Percentiles rank a stretch among this genome's conserved stretches.
phyloP scores from a whole-genome alignment of 2,113 vertebrate genomes.

The Oenanthe oenanthe region DNA sequence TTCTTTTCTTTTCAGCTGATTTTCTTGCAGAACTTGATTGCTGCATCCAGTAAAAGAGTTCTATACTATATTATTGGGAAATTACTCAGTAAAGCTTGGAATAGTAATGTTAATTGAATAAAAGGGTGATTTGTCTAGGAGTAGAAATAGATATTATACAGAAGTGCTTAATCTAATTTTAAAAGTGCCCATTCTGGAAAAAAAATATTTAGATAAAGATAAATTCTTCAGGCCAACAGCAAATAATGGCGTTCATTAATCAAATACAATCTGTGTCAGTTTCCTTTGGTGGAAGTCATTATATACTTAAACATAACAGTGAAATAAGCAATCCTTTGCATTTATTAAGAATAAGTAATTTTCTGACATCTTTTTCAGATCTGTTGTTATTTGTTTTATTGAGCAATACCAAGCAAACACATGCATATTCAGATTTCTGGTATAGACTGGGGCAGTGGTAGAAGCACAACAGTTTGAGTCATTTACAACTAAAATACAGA shows the following conservation, averaged over 20 bases:
- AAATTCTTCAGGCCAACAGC: slow-evolving; percentile 52
- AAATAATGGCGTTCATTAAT: slow-evolving; percentile 68
- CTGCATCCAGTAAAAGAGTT: not conserved
- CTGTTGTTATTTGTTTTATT: slow-evolving; percentile 57
- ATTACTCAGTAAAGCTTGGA: slow-evolving; percentile 7
- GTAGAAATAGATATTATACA: slow-evolving; percentile 21
- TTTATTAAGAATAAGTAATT: slow-evolving; percentile 53
- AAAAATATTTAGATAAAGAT: slow-evolving; percentile 51
- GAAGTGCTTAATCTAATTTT: slow-evolving; percentile 51
- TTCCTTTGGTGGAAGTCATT: slow-evolving; percentile 50
- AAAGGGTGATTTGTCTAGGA: slow-evolving; percentile 49
- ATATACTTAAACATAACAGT: slow-evolving; percentile 41
- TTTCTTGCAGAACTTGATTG: not conserved
- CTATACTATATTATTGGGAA: not conserved
- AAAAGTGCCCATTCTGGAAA: slow-evolving; percentile 25
- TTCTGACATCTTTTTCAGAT: slow-evolving; percentile 47
- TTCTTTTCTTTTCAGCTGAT: not conserved
- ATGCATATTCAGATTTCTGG: slow-evolving; percentile 54
- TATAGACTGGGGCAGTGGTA: not conserved
- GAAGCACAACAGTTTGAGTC: slow-evolving; percentile 8
- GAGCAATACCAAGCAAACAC: slow-evolving; percentile 2
- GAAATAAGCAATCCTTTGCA: slow-evolving; percentile 46
- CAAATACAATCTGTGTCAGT: slow-evolving; percentile 51
- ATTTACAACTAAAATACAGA: slow-evolving; percentile 39
- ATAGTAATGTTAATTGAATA: slow-evolving; percentile 41